Evolutionary conservation across 1,140 invertebrate genomes (phyloP), one percentile per base, ranked within the genome.

Genomic region (Cataglyphis hispanica): DNA sequence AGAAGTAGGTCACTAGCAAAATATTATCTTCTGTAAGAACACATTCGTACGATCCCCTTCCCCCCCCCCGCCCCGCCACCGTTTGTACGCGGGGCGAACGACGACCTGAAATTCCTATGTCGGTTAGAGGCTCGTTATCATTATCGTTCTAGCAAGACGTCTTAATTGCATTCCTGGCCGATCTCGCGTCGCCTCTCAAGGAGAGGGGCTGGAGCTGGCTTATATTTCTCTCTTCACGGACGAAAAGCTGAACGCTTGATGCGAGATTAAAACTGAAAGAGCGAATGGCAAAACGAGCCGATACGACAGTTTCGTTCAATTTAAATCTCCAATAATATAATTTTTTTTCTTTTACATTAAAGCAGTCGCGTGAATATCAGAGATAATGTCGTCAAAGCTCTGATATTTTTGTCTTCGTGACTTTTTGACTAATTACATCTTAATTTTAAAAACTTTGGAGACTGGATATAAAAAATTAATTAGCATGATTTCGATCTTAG

Each of bases 131-230:
- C 85, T 86, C 89, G 87, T 88, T 90, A 90, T 90, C 91, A 91
- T 91, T 91, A 77, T 85, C 87, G 86, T 91, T 90, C 87, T 89
- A 90, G 87, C 81, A 40, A 66, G 87, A 90, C 88, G 72, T 91
- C 88, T 91, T 91, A 91, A 91, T 91, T 91, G 90, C 90, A 91
- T 91, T 91, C 90, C 87, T 85, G 25, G 27, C 76, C 85, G 86
- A 91, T 89, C 85, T 86, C 85, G 64, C 81, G 67, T 86, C 61
- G 63, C n/a, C n/a, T 46, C 60, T 50, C 31, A 75, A 27, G 22
- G 37, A 56, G 61, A 86, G 13, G 22, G 13, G 22, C 63, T 60
- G 43, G 61, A 85, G n/a, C n/a, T n/a, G n/a, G n/a, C 46, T 69
- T 86, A 74, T 58, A 86, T 86, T 63, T 81, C 76, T 81, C 60